Evolutionary conservation across 64 coral and sea anemone species (phyloP).

Genomic region (Montipora cactus): DNA sequence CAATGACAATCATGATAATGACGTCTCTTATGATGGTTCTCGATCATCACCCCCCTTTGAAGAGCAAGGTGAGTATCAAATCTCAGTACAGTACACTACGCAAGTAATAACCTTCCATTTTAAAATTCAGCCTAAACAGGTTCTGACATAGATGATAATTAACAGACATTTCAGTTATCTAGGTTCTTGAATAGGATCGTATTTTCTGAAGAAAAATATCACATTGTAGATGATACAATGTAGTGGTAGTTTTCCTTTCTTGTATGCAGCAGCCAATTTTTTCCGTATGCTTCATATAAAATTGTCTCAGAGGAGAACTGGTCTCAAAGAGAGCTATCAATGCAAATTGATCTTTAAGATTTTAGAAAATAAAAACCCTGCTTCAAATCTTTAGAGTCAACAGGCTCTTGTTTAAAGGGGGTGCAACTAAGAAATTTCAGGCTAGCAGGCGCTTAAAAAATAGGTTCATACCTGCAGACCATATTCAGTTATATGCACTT

Average conservation of each 20-base stretch:
- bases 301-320: neutral
- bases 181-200: no score
- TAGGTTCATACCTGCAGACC: constrained; percentile 1
- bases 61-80: constrained; percentile 1
- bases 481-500: neutral
- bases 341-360: neutral
- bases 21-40: neutral
- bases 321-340: neutral
- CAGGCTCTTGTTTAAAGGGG: neutral
- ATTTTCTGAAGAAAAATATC: no score
- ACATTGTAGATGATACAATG: no score
- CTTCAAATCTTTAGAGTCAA: neutral
- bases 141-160: no score
- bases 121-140: neutral
- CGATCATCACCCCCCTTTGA: neutral
- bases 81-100: neutral
- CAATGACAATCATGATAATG: neutral
- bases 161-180: no score
- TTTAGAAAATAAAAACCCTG: neutral
- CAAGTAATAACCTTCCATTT: neutral
- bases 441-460: neutral
- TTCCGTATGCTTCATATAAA: neutral
- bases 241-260: no score
- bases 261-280: neutral
- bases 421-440: neutral